Conservation (phyloP, 2,113 vertebrate species). For the Arvicanthis niloticus region DNA sequence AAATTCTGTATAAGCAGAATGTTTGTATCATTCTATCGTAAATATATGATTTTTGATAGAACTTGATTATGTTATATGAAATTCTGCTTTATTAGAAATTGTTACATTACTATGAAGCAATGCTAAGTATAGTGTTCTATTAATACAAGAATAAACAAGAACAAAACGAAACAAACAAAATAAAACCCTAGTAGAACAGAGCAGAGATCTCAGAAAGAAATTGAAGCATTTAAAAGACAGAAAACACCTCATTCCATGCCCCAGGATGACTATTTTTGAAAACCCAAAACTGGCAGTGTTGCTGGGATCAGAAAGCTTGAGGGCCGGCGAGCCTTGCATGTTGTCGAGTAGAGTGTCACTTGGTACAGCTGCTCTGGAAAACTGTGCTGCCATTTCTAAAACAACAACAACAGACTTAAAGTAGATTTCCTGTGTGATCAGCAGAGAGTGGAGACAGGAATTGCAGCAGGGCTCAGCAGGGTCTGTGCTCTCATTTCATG, state of each 20-base stretch:
- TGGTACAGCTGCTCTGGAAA: not conserved
- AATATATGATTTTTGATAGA: not conserved
- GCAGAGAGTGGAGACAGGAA: not conserved
- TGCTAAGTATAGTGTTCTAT: not conserved
- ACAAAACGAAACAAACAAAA: not conserved
- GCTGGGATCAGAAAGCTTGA: not conserved
- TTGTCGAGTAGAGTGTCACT: not conserved
- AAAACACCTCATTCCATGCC: not conserved
- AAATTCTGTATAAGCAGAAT: not conserved
- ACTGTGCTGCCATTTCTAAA: not conserved
- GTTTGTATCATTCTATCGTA: not conserved
- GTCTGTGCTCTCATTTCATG: not conserved
- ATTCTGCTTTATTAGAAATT: conserved; percentile 28
- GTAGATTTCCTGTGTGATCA: not conserved
- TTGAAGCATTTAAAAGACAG: not conserved
- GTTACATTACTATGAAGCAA: not conserved
- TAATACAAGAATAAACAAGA: not conserved
- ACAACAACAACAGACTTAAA: not conserved
- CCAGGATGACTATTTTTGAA: not conserved
- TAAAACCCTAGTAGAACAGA: not conserved
- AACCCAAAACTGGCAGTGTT: not conserved
- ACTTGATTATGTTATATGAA: not conserved
- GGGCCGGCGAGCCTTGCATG: not conserved
- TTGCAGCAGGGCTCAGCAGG: not conserved
- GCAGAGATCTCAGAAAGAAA: not conserved